Evolutionary conservation across 2,113 vertebrate genomes (phyloP), one percentile per base, ranked within the genome.

Genomic region (Bujurquina vittata): DNA sequence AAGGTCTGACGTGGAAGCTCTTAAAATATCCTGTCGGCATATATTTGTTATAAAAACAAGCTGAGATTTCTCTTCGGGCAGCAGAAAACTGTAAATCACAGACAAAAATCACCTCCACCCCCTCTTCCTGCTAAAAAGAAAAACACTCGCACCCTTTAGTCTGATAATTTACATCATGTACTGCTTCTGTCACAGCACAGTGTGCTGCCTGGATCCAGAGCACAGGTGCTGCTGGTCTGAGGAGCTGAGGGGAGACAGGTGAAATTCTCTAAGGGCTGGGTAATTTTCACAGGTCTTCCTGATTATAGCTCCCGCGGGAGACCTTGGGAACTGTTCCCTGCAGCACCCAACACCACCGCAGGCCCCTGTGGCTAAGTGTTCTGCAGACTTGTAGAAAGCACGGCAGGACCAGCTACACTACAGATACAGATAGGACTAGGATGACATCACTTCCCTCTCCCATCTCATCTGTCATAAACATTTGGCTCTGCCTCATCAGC

Each of bases 401-500:
- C 83, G 77, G 81, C 86, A 87, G 87, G 79, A 78, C 79, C 35
- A 14, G 86, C 79, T 82, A 72, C 60, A 35, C 63, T 15, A 40
- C 83, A 88, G 79, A 92, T 88, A 84, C 77, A 86, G 92, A 95
- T 95, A 96, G 91, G 88, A 83, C 55, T 11, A 54, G 92, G 85
- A 91, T 96, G 95, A 96, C 93, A 96, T 96, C 95, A 96, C 93
- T 93, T 93, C 87, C 86, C 82, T 80, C 79, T 91, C 90, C 93
- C 91, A 89, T 89, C 88, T 83, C 86, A 95, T 95, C 92, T 94
- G 87, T 95, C 93, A 95, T 92, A 95, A 97, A 97, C 92, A 93
- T 89, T 91, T 93, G 94, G 94, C 92, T 92, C 84, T 81, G 89
- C 90, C 77, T 92, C 89, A 84, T 92, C 95, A 91, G 94, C 90